phyloP scores from a whole-genome alignment of 1,140 invertebrate species.

The Battus philenor region DNA sequence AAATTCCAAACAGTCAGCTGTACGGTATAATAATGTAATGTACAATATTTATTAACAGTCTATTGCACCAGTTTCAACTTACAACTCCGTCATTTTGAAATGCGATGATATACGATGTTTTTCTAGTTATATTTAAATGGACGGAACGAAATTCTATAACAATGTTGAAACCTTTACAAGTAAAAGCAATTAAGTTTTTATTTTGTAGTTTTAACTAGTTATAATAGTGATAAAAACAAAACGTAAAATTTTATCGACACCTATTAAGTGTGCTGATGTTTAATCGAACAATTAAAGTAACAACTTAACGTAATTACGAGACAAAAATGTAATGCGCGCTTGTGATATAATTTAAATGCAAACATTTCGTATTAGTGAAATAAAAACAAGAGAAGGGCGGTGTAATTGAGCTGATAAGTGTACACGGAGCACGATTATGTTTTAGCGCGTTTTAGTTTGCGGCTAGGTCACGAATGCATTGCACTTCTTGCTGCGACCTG shows the following conservation, averaged over 20 bases:
- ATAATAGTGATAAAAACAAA: no score
- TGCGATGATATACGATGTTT: slow-evolving; percentile 3
- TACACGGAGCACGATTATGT: slow-evolving; percentile 7
- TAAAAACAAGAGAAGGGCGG: slow-evolving; percentile 7
- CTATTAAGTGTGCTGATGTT: background rate
- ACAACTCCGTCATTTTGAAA: slow-evolving; percentile 4
- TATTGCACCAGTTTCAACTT: slow-evolving; percentile 5
- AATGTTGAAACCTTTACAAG: no score
- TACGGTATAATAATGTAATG: slow-evolving; percentile 4
- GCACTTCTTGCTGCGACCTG: slow-evolving; percentile 24
- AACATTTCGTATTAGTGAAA: slow-evolving; percentile 5
- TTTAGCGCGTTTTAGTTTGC: slow-evolving; percentile 6
- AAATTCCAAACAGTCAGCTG: slow-evolving; percentile 4
- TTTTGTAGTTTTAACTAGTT: no score
- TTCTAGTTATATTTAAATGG: background rate
- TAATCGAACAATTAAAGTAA: slow-evolving; percentile 1
- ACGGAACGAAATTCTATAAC: background rate
- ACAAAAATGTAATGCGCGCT: background rate
- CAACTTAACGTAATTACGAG: background rate
- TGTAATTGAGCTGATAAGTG: slow-evolving; percentile 15
- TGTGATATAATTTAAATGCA: slow-evolving; percentile 2
- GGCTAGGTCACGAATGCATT: slow-evolving; percentile 17
- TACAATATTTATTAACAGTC: slow-evolving; percentile 7
- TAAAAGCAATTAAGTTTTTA: no score
- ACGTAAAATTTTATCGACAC: slow-evolving; percentile 3